Evolutionary conservation across 37 sponge, comb jelly and placozoan genomes (phyloP).

Genomic region (Aplysina aerophoba): DNA sequence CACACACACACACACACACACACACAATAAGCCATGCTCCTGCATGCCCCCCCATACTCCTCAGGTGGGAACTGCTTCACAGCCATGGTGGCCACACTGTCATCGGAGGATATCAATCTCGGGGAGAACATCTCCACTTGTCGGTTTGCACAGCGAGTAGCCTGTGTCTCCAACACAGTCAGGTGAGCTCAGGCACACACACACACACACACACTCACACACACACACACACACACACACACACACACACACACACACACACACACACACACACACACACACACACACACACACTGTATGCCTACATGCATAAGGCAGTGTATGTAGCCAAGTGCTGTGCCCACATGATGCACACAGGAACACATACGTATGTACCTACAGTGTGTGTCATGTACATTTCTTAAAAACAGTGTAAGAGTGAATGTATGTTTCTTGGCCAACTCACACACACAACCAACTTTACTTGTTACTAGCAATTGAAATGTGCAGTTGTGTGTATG

Average conservation of each 20-base stretch:
- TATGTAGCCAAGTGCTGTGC: constrained; percentile 15
- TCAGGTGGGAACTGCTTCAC: constrained; percentile 91
- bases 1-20: neutral
- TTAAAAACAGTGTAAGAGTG: too few species aligned
- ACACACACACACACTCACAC: neutral
- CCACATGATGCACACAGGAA: neutral
- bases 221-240: neutral
- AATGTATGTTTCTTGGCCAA: too few species aligned
- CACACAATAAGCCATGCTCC: neutral
- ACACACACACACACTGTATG: neutral
- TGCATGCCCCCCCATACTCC: neutral
- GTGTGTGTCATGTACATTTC: too few species aligned
- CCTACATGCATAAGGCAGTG: constrained; percentile 10
- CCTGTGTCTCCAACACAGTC: constrained; percentile 79
- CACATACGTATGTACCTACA: too few species aligned
- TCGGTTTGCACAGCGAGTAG: constrained; percentile 90
- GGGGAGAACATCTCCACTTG: constrained; percentile 85
- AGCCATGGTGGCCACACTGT: constrained; percentile 89
- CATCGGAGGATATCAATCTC: constrained; percentile 69
- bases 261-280: neutral
- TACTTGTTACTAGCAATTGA: too few species aligned
- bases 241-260: too few species aligned
- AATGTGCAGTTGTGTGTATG: too few species aligned
- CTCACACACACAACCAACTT: too few species aligned
- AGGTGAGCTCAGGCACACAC: constrained; percentile 65